These are phyloP conservation scores for Phenacoccus solenopsis DNA, from an alignment of 1,140 invertebrate genomes.

Conservation along the genomic window DNA sequence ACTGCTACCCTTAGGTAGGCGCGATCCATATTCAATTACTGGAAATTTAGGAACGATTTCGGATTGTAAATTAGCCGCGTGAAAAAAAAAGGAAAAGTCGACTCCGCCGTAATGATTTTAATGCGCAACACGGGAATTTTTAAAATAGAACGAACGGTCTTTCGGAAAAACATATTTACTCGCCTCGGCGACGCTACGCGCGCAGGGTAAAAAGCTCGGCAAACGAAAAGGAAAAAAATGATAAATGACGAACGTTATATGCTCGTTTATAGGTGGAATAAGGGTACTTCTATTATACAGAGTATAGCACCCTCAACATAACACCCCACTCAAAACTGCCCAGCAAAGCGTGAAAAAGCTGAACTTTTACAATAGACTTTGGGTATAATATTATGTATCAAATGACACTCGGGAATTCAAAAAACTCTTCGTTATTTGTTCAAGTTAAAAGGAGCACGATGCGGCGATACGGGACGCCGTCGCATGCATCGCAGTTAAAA, in stretches of 20 bases:
- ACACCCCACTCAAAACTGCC: conserved; percentile 15
- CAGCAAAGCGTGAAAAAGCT: conserved; percentile 14
- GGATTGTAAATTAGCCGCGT: too few relatives aligned
- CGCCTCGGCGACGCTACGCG: not conserved
- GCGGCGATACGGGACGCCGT: not conserved
- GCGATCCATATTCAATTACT: too few relatives aligned
- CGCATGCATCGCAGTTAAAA: not conserved
- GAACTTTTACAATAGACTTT: conserved; percentile 18
- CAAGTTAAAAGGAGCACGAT: too few relatives aligned
- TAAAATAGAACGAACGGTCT: not conserved
- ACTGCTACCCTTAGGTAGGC: too few relatives aligned
- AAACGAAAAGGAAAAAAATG: not conserved
- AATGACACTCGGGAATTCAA: conserved; percentile 16
- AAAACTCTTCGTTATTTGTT: conserved; percentile 13
- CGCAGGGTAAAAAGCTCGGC: not conserved
- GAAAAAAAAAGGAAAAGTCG: too few relatives aligned
- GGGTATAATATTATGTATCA: conserved; percentile 16
- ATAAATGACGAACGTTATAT: conserved; percentile 12
- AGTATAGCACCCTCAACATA: conserved; percentile 4
- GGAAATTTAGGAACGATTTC: too few relatives aligned
- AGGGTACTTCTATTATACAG: not conserved
- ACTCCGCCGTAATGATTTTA: not conserved
- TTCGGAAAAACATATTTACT: not conserved
- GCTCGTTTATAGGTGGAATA: conserved; percentile 8
- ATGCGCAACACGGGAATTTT: conserved; percentile 1